Evolutionary conservation across 2,113 vertebrate genomes (phyloP).

Genomic region (Eurystomus gularis): DNA sequence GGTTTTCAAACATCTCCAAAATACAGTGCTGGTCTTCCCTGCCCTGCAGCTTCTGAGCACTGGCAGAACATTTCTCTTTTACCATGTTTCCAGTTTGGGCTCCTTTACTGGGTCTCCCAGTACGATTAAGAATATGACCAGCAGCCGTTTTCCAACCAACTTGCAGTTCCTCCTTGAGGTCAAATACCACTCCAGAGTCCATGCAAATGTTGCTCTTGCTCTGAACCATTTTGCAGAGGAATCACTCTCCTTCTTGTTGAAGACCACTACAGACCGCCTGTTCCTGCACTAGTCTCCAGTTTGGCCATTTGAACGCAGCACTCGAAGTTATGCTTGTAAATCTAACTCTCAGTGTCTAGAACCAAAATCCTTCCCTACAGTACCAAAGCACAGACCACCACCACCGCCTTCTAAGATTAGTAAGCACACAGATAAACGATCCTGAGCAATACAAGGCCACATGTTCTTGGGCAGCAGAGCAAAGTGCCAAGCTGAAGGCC

Average conservation of each 20-base stretch:
- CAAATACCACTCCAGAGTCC: background rate
- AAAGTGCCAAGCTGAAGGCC: background rate
- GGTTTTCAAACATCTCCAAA: background rate
- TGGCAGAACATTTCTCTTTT: background rate
- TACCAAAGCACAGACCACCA: background rate
- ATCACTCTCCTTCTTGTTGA: background rate
- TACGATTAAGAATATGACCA: background rate
- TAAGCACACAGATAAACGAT: background rate
- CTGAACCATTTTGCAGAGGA: rapidly evolving
- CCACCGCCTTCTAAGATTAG: background rate
- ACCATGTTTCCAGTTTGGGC: background rate
- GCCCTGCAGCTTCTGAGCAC: background rate
- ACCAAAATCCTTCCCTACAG: background rate
- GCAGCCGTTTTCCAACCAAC: background rate
- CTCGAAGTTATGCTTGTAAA: background rate
- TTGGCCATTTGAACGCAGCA: background rate
- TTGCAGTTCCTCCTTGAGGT: rapidly evolving
- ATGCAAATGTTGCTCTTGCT: rapidly evolving
- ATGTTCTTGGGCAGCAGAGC: background rate
- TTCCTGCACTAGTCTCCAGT: background rate
- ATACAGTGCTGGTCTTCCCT: rapidly evolving
- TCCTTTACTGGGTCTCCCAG: background rate
- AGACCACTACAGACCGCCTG: background rate
- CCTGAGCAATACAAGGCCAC: background rate
- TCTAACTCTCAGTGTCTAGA: background rate